A percentile compares a stretch with the other conserved stretches of the same genome.
phyloP scores from a whole-genome alignment of 2,797 vertebrate genomes.

The Oryzias dopingdopingensis region DNA sequence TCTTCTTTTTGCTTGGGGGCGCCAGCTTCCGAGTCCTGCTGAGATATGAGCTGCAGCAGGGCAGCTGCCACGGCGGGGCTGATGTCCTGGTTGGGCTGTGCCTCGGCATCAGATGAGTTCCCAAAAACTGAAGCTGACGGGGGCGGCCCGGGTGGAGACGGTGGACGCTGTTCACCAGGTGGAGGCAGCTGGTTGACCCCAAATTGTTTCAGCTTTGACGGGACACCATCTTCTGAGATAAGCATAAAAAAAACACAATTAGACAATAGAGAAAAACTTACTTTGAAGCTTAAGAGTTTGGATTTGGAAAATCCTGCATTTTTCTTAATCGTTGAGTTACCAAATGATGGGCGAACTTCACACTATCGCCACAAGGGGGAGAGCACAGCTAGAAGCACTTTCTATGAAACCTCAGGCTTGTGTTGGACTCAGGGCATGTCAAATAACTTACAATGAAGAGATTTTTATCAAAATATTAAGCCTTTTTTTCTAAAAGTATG shows the following conservation, averaged over 20 bases:
- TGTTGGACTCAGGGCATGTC: no score
- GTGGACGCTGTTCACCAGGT: slow-evolving; percentile 84
- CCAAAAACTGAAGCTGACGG: slow-evolving; percentile 68
- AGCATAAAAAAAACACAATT: slow-evolving; percentile 42
- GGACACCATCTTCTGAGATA: slow-evolving; percentile 66
- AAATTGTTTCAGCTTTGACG: slow-evolving; percentile 80
- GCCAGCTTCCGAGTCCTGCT: slow-evolving; percentile 81
- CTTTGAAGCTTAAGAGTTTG: neutral
- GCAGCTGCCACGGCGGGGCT: slow-evolving; percentile 88
- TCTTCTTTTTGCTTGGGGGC: slow-evolving; percentile 53
- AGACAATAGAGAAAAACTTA: slow-evolving; percentile 4
- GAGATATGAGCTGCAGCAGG: slow-evolving; percentile 90
- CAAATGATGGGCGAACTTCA: slow-evolving; percentile 24
- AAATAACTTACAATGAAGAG: no score
- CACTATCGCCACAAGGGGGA: slow-evolving; percentile 63
- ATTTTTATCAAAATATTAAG: no score
- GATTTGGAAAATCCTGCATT: neutral
- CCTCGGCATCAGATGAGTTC: slow-evolving; percentile 56
- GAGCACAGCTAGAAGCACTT: slow-evolving; percentile 10
- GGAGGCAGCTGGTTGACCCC: slow-evolving; percentile 75
- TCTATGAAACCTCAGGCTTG: no score
- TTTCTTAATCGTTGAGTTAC: neutral
- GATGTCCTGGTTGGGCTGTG: slow-evolving; percentile 77
- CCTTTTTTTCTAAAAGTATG: no score
- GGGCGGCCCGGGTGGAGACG: slow-evolving; percentile 85